Base-by-base conservation (phyloP, 2,797 vertebrate genomes). In the Girardinus metallicus region DNA sequence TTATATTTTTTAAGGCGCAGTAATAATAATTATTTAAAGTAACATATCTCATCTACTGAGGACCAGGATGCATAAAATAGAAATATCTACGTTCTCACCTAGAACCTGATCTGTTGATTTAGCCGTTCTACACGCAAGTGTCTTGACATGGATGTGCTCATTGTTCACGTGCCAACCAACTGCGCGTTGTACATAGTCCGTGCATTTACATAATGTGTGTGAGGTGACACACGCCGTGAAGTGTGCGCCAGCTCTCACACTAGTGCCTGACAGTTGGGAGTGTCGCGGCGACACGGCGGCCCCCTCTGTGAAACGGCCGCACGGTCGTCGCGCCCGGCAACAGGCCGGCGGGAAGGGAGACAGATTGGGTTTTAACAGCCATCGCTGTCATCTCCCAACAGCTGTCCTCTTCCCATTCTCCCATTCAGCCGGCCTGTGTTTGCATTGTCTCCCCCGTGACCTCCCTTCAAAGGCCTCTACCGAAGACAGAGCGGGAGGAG, bases 321-420 rank as follows among this genome's bases (percentile, higher is more conserved):
- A 26, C 64, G 21, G 57, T 12, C n/a, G 39, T 76, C 53, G 29
- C n/a, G 74, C 13, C 31, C 88, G 83, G 95, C 93, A 95, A 95
- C 94, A 94, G 95, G 94, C 93, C 92, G 82, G 89, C 94, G 94
- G 94, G 93, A 95, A 95, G 93, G 88, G 90, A 95, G 94, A 95
- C 95, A 95, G 94, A 96, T 95, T 95, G 94, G 88, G 88, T 94
- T 95, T 95, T 95, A 96, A 95, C 94, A 95, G 95, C 95, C 94
- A 96, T 96, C 91, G 92, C 94, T 95, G 96, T 96, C 95, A 96
- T 96, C 94, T 95, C 43, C 93, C 92, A 96, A 95, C 96, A 96
- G 95, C 96, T 96, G 96, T 96, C 95, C 92, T 93, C 93, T 95
- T 96, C 95, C 93, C 95, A 95, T 94, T 94, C 93, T 93, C 91